Evolutionary conservation across 23 tunicate species (phyloP).

Genomic region (Trididemnum nubilum): DNA sequence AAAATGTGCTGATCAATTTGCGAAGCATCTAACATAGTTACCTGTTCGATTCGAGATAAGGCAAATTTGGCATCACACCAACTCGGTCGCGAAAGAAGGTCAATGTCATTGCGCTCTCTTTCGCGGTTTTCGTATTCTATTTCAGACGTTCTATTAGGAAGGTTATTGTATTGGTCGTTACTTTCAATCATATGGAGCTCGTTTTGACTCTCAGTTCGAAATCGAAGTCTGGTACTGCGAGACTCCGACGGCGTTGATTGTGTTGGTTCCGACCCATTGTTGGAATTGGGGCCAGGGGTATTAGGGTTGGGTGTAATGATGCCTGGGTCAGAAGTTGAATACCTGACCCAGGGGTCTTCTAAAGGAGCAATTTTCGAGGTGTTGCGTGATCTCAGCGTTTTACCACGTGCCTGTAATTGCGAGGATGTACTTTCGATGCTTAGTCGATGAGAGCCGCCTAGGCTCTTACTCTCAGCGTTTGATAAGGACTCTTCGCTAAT

Average conservation of each 20-base stretch:
- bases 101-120: slow-evolving; percentile 65
- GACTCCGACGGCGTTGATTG: neutral
- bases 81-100: slow-evolving; percentile 79
- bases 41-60: slow-evolving; percentile 65
- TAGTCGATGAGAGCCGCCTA: neutral
- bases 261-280: neutral
- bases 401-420: neutral
- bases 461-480: neutral
- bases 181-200: neutral
- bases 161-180: neutral
- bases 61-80: slow-evolving; percentile 97
- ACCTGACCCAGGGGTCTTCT: slow-evolving; percentile 7
- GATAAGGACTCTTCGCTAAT: slow-evolving; percentile 24
- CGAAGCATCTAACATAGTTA: too few species aligned
- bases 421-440: neutral
- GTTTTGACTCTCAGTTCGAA: slow-evolving; percentile 17
- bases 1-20: too few species aligned
- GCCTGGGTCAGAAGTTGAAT: neutral
- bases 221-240: neutral
- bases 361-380: neutral
- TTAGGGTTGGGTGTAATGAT: neutral
- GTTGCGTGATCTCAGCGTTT: neutral
- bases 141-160: neutral
- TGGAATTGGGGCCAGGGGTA: neutral
- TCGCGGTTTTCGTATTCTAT: slow-evolving; percentile 1